These are phyloP conservation scores for Leptinotarsa lineolata DNA, from an alignment of 1,140 invertebrate species.

Conservation along the genomic window DNA sequence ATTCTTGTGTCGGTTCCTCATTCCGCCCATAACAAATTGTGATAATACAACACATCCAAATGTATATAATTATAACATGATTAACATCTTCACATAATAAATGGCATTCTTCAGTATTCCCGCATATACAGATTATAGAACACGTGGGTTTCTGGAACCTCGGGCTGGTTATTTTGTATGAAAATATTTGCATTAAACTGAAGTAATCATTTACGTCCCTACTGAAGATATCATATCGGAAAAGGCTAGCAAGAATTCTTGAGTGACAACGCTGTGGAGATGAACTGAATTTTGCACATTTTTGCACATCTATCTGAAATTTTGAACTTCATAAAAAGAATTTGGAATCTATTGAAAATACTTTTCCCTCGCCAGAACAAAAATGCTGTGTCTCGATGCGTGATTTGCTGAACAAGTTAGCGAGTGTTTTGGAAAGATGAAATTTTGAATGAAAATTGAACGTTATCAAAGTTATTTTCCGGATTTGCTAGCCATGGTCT, in stretches of 20 bases:
- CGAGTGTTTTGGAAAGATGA: too few species aligned
- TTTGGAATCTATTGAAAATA: too few species aligned
- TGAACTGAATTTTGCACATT: too few species aligned
- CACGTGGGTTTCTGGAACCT: slow-evolving; percentile 1
- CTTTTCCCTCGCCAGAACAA: too few species aligned
- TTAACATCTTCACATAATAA: slow-evolving; percentile 2
- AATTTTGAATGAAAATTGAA: too few species aligned
- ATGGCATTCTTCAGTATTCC: neutral
- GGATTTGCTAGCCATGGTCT: too few species aligned
- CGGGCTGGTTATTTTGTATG: neutral
- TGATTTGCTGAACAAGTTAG: too few species aligned
- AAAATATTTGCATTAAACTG: neutral
- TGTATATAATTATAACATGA: slow-evolving; percentile 4
- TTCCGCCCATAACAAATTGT: slow-evolving; percentile 7
- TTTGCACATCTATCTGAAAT: too few species aligned
- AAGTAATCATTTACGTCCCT: neutral
- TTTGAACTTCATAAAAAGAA: too few species aligned
- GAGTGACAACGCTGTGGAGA: too few species aligned
- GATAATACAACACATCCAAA: slow-evolving; percentile 3
- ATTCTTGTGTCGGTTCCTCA: slow-evolving; percentile 3
- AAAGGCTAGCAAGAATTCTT: neutral
- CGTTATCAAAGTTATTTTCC: too few species aligned
- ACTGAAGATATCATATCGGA: neutral
- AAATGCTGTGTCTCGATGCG: too few species aligned
- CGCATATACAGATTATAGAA: slow-evolving; percentile 3